These are phyloP conservation scores for Drosophila rhopaloa DNA, from an alignment of 1,140 invertebrate genomes.

Conservation along the genomic window DNA sequence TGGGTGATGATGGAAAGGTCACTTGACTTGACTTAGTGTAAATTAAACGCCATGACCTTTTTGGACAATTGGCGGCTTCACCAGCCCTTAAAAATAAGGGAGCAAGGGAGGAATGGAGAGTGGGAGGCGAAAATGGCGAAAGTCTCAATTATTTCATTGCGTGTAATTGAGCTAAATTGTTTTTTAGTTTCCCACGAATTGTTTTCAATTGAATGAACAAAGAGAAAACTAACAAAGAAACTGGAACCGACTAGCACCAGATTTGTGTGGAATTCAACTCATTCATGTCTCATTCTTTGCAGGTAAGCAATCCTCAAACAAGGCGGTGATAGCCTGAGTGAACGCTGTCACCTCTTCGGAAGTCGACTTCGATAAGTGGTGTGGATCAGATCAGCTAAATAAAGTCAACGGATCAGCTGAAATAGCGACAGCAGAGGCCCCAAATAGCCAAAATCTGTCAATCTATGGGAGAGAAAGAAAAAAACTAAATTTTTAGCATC, in stretches of 20 bases:
- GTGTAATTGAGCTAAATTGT: constrained; percentile 60
- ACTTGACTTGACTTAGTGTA: constrained; percentile 15
- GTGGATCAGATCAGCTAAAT: constrained; percentile 42
- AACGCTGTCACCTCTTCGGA: constrained; percentile 49
- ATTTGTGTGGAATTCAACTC: constrained; percentile 7
- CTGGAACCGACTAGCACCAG: constrained; percentile 14
- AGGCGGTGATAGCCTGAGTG: constrained; percentile 64
- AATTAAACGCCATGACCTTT: constrained; percentile 36
- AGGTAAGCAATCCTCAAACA: constrained; percentile 62
- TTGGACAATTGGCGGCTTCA: constrained; percentile 4
- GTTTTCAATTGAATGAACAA: constrained; percentile 48
- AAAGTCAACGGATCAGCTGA: constrained; percentile 34
- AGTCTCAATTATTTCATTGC: constrained; percentile 55
- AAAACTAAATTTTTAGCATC: constrained; percentile 21
- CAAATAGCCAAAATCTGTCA: constrained; percentile 13
- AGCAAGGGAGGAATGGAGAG: not conserved
- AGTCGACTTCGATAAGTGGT: constrained; percentile 49
- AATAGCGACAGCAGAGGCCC: constrained; percentile 11
- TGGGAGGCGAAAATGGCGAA: constrained; percentile 31
- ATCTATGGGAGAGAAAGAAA: constrained; percentile 26
- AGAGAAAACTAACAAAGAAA: constrained; percentile 7
- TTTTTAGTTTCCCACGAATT: constrained; percentile 37
- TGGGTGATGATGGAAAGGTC: constrained; percentile 31
- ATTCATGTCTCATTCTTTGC: constrained; percentile 6
- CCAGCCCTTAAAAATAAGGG: constrained; percentile 10